Conservation (phyloP, 92 coral and sea anemone species). For the Porites divaricata region DNA sequence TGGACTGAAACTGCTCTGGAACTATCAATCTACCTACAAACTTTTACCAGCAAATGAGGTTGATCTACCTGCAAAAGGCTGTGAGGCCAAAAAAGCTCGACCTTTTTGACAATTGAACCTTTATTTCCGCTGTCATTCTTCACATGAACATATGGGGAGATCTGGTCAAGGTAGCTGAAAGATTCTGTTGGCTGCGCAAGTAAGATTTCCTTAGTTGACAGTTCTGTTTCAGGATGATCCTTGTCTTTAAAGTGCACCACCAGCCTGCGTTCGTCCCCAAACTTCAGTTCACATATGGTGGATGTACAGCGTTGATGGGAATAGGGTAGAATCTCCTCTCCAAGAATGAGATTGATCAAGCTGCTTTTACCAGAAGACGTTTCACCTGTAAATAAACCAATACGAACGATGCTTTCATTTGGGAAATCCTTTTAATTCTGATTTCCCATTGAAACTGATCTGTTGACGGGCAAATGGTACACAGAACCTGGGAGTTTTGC, state of each 20-base stretch:
- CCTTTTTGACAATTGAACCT: conserved; percentile 3
- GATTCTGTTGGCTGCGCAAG: not conserved
- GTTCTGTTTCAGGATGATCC: not conserved
- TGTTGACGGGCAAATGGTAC: no score
- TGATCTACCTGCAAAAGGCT: not conserved
- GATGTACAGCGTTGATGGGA: conserved; percentile 25
- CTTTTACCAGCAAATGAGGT: not conserved
- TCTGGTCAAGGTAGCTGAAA: conserved; percentile 23
- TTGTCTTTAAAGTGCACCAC: conserved; percentile 27
- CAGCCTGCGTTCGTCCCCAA: conserved; percentile 23
- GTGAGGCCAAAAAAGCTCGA: conserved; percentile 47
- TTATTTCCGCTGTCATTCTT: conserved; percentile 6
- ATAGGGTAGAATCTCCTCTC: conserved; percentile 44
- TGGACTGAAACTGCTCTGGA: no score
- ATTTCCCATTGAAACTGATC: no score
- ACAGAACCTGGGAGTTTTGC: no score
- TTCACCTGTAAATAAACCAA: conserved; percentile 23
- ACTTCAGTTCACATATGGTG: conserved; percentile 44
- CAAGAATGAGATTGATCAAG: conserved; percentile 43
- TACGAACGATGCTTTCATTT: not conserved
- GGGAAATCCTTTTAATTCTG: no score
- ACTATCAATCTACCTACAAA: not conserved
- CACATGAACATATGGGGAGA: conserved; percentile 10
- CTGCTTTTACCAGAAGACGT: conserved; percentile 54
- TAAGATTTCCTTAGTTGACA: not conserved